Evolutionary conservation across 1,140 invertebrate genomes (phyloP).

Genomic region (Halictus rubicundus): DNA sequence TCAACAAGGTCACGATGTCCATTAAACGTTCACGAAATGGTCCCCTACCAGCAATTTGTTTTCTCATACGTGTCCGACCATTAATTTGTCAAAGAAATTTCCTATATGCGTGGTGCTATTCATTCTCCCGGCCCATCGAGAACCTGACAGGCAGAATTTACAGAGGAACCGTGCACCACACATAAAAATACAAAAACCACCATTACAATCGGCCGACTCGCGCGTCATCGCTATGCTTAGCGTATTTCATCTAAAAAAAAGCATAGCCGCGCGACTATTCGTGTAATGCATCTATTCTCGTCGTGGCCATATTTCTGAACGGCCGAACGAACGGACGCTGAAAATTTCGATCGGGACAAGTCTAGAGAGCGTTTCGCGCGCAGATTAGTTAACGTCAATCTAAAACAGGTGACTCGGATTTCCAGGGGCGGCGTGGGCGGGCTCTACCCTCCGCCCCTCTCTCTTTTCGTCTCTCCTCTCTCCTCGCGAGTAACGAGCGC

Average conservation of each 20-base stretch:
- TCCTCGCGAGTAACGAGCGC: not conserved
- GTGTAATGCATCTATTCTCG: conserved; percentile 1
- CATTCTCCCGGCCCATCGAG: not conserved
- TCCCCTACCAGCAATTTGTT: no score
- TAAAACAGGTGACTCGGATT: conserved; percentile 34
- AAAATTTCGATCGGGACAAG: conserved; percentile 18
- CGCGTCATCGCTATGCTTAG: not conserved
- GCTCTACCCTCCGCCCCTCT: not conserved
- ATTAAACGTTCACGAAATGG: no score
- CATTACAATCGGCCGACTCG: not conserved
- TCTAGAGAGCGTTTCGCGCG: conserved; percentile 1
- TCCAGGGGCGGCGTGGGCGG: conserved; percentile 13
- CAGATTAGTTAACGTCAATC: conserved; percentile 33
- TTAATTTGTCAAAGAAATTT: no score
- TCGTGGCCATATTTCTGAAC: not conserved
- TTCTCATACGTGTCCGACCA: no score
- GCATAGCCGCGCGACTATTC: not conserved
- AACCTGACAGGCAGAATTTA: not conserved
- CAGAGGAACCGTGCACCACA: not conserved
- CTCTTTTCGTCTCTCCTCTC: not conserved
- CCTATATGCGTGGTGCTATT: no score
- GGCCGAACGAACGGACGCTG: not conserved
- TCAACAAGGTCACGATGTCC: no score
- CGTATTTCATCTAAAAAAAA: not conserved
- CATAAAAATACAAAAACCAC: not conserved